Evolutionary conservation across 2,888 invertebrate species (phyloP).

Genomic region (Acleris laterana): DNA sequence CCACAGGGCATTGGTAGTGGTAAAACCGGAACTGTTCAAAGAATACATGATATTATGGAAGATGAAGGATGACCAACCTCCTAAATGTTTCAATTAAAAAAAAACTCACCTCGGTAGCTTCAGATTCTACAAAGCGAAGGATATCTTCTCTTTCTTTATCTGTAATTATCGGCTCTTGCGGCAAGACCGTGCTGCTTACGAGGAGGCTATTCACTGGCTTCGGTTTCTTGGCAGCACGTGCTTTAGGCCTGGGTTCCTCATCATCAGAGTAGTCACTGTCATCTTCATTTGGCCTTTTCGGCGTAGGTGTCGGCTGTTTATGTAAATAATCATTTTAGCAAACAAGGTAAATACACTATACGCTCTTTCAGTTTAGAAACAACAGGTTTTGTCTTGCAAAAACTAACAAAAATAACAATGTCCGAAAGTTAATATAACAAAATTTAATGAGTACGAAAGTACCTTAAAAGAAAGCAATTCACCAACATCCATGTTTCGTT

Average conservation of each 20-base stretch:
- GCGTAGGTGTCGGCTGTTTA: constrained; percentile 90
- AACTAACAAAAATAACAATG: no score
- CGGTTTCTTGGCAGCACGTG: constrained; percentile 84
- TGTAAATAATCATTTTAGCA: not conserved
- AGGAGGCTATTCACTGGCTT: constrained; percentile 68
- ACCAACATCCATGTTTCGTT: constrained; percentile 74
- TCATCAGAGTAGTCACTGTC: constrained; percentile 88
- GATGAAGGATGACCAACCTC: no score
- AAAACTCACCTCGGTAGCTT: constrained; percentile 87
- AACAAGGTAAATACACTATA: no score
- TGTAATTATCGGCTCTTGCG: constrained; percentile 86
- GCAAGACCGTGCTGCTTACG: constrained; percentile 75
- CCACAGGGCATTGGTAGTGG: no score
- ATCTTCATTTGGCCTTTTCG: constrained; percentile 89
- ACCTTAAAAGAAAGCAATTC: constrained; percentile 81
- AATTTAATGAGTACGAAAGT: constrained; percentile 17
- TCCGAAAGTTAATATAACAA: not conserved
- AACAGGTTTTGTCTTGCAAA: no score
- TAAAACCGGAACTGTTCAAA: no score
- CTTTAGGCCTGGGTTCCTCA: constrained; percentile 85
- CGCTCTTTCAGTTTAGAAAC: no score
- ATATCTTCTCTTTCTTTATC: constrained; percentile 92
- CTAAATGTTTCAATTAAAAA: constrained; percentile 1
- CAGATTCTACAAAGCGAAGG: constrained; percentile 92
- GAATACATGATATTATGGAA: no score